These are phyloP conservation scores for Ectropis grisescens DNA, from an alignment of 1,140 invertebrate genomes.

Conservation along the genomic window DNA sequence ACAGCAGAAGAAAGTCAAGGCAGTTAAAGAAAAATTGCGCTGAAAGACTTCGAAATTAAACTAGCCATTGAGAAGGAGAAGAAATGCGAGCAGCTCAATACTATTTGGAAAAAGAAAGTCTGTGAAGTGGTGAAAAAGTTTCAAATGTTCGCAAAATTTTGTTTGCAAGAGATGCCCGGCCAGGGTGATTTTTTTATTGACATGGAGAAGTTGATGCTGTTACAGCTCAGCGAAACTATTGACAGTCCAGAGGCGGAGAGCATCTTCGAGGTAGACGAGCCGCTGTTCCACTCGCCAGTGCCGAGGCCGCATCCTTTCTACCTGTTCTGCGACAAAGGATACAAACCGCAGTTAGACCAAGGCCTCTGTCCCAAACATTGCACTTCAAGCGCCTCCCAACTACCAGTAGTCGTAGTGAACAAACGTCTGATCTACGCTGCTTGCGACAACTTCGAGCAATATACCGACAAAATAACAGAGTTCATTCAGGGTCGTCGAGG, in stretches of 20 bases:
- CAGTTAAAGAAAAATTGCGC: constrained; percentile 24
- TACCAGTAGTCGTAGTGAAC: constrained; percentile 48
- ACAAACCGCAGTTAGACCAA: constrained; percentile 29
- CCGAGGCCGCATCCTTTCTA: constrained; percentile 40
- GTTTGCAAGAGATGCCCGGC: constrained; percentile 40
- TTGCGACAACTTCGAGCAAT: constrained; percentile 41
- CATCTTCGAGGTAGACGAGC: constrained; percentile 31
- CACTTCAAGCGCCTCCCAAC: constrained; percentile 31
- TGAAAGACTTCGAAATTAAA: constrained; percentile 40
- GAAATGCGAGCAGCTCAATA: constrained; percentile 27
- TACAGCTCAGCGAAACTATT: constrained; percentile 36
- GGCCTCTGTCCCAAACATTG: constrained; percentile 40
- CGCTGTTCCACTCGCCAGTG: constrained; percentile 23
- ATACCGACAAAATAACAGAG: constrained; percentile 33
- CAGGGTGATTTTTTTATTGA: constrained; percentile 54
- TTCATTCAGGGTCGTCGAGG: constrained; percentile 26
- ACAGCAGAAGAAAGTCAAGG: constrained; percentile 35
- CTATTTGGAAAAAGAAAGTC: constrained; percentile 48
- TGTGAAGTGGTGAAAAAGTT: constrained; percentile 48
- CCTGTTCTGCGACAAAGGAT: constrained; percentile 41
- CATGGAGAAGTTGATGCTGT: constrained; percentile 51
- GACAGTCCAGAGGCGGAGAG: constrained; percentile 36
- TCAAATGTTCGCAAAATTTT: constrained; percentile 45
- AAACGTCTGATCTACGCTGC: constrained; percentile 43
- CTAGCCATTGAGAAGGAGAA: constrained; percentile 32